A percentile compares a stretch with the other conserved stretches of the same genome.
phyloP scores from a whole-genome alignment of 2,113 vertebrate species.

The Aplodontia rufa region DNA sequence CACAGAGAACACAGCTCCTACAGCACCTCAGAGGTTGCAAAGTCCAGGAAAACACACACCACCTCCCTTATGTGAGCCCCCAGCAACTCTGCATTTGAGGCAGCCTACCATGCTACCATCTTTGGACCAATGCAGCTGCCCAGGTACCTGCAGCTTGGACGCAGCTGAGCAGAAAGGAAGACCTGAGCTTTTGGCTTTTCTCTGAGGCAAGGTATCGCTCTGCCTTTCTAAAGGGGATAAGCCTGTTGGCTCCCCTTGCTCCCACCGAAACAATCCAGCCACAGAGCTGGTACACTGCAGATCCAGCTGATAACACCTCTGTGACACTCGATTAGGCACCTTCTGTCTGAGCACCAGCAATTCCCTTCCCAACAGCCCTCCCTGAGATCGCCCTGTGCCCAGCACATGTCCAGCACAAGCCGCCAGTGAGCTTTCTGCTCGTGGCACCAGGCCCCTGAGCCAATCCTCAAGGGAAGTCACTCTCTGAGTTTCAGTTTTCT shows the following conservation, averaged over 20 bases:
- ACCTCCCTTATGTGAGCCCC: neutral
- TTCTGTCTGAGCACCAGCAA: constrained; percentile 57
- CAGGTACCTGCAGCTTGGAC: neutral
- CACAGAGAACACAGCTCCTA: neutral
- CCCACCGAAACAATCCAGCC: constrained; percentile 56
- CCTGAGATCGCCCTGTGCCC: neutral
- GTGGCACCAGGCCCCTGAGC: neutral
- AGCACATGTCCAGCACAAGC: neutral
- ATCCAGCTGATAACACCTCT: constrained; percentile 40
- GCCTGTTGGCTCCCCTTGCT: constrained; percentile 16
- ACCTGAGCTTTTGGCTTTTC: constrained; percentile 2
- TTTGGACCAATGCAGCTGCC: neutral
- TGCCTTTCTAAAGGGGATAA: constrained; percentile 56
- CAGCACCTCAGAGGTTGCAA: too few relatives aligned
- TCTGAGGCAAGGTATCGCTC: neutral
- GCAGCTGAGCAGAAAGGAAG: neutral
- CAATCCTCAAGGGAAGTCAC: neutral
- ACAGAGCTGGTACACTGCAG: constrained; percentile 46
- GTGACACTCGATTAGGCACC: constrained; percentile 52
- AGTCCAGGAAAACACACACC: neutral
- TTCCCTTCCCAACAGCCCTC: neutral
- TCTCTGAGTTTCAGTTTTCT: constrained; percentile 25
- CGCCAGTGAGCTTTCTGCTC: neutral
- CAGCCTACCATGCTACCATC: neutral
- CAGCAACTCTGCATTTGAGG: neutral